Evolutionary conservation across 2,888 invertebrate genomes (phyloP), one percentile per base, ranked within the genome.

Genomic region (Unio delphinus): DNA sequence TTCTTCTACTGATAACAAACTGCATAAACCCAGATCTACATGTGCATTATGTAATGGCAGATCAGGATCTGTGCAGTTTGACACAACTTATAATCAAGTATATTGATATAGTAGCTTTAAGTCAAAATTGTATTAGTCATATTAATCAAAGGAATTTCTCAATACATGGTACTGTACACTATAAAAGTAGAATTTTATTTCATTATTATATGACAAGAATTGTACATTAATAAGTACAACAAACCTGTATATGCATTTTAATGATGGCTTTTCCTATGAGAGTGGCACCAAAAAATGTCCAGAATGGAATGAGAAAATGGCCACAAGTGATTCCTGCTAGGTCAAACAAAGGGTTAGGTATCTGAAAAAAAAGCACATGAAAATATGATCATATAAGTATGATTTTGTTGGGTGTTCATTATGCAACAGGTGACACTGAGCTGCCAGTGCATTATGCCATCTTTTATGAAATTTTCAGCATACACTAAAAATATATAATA

Each of bases 221-320:
- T 58, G 26, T 58, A 58, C 26, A 23, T 58, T 58, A 23, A 11
- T 58, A 26, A 26, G 17, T 60, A 61, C 5, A 26, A 67, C 78
- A 60, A 76, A 89, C 87, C 92, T 99, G 98, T 90, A 99, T 95
- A 89, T 97, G 98, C 96, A 98, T 98, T 92, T 99, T 99, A 80
- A 99, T 94, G 68, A 98, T 93, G 55, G 98, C 98, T 91, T 99
- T 99, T 64, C 99, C 99, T 70, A 99, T 94, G 1, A 99, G 92
- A 0, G 99, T 99, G 72, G 99, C 99, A 57, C 99, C 99, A 91
- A 99, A 99, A 92, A 99, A 99, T 4, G 99, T 99, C 97, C 98
- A 98, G 91, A 99, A 99, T 20, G 99, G 99, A 82, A 99, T 97
- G 73, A 98, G 92, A 90, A 99, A 99, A 90, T 99, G 99, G 0